These are phyloP conservation scores for Gorsachius goisagi DNA, from an alignment of 2,113 vertebrate species.

Conservation along the genomic window DNA sequence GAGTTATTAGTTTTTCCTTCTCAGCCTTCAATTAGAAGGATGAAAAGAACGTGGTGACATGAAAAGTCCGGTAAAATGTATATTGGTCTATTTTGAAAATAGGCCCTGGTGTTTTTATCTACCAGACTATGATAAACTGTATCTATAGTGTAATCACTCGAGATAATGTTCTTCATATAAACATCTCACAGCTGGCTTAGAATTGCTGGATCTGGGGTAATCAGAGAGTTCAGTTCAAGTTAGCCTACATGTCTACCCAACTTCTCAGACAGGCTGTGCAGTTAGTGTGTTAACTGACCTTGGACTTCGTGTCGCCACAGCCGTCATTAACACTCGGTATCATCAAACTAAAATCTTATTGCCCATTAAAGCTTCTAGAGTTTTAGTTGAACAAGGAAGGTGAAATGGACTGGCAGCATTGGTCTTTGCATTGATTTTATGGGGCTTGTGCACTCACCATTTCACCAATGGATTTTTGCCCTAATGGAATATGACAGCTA, in stretches of 20 bases:
- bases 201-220: neutral
- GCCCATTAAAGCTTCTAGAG: neutral
- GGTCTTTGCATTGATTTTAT: neutral
- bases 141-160: neutral
- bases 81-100: neutral
- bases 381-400: neutral
- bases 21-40: neutral
- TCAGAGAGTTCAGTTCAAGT: neutral
- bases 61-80: neutral
- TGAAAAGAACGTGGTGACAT: neutral
- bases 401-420: neutral
- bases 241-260: neutral
- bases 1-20: neutral
- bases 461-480: slow-evolving; percentile 11
- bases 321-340: neutral
- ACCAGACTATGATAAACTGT: neutral
- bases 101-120: neutral
- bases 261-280: neutral
- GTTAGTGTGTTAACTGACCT: neutral
- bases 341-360: neutral
- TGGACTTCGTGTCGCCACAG: neutral
- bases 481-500: slow-evolving; percentile 2
- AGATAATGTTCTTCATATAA: neutral
- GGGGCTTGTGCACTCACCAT: neutral
- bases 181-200: neutral